Evolutionary conservation across 2,888 invertebrate genomes (phyloP).

Genomic region (Nebria salina): DNA sequence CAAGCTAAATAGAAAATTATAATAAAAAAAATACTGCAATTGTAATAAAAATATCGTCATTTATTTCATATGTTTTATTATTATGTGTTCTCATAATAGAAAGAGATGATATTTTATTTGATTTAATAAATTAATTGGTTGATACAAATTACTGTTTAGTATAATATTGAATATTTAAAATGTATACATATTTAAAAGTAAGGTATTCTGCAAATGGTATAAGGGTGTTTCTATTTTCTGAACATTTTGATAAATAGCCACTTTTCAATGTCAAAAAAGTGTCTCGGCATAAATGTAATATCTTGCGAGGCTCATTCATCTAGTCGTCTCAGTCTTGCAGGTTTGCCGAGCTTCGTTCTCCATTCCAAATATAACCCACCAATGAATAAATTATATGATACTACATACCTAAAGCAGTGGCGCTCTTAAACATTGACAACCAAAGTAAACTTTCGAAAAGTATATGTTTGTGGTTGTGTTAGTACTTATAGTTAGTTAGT

Average conservation of each 20-base stretch:
- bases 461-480: constrained; percentile 7
- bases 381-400: constrained; percentile 44
- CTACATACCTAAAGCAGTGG: constrained; percentile 9
- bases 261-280: constrained; percentile 58
- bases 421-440: constrained; percentile 12
- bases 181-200: background rate
- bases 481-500: constrained; percentile 1
- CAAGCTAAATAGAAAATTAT: background rate
- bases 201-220: background rate
- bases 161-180: background rate
- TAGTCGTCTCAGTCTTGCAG: constrained; percentile 23
- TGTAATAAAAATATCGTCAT: background rate
- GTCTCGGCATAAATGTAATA: constrained; percentile 53
- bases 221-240: constrained; percentile 19
- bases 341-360: constrained; percentile 6
- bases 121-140: background rate
- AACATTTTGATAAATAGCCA: constrained; percentile 52
- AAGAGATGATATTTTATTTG: too few relatives aligned
- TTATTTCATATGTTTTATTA: too few relatives aligned
- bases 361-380: constrained; percentile 23
- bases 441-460: background rate
- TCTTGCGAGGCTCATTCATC: constrained; percentile 41
- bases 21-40: background rate
- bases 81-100: too few relatives aligned
- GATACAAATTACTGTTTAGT: background rate